These are phyloP conservation scores for Polydrusus pterygomalis DNA, from an alignment of 2,888 invertebrate genomes.

Conservation along the genomic window DNA sequence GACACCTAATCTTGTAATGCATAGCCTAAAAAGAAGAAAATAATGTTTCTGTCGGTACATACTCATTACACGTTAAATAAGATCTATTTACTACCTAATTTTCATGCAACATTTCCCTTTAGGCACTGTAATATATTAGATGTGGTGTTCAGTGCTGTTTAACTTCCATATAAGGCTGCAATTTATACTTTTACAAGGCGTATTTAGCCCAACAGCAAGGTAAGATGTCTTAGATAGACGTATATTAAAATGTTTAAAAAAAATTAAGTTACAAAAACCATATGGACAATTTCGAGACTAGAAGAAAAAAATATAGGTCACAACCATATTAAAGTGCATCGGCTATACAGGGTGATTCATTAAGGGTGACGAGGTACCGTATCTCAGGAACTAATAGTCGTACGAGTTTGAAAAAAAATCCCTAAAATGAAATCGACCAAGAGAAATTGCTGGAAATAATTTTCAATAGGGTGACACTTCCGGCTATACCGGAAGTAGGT, in stretches of 20 bases:
- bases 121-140: constrained; percentile 38
- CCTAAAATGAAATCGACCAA: too few relatives aligned
- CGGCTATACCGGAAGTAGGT: too few relatives aligned
- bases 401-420: too few relatives aligned
- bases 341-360: too few relatives aligned
- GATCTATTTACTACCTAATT: constrained; percentile 47
- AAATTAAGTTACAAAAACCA: neutral
- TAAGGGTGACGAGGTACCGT: too few relatives aligned
- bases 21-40: constrained; percentile 9
- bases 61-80: constrained; percentile 36
- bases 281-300: too few relatives aligned
- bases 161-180: constrained; percentile 40
- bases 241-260: neutral
- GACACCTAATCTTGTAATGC: neutral
- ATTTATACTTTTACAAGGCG: constrained; percentile 40
- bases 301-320: too few relatives aligned
- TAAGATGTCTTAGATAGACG: too few relatives aligned
- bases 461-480: too few relatives aligned
- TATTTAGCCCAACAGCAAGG: constrained; percentile 41
- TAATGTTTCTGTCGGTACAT: constrained; percentile 21
- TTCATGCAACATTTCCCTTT: constrained; percentile 35
- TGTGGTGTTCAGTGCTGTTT: constrained; percentile 31
- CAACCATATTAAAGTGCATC: too few relatives aligned
- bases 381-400: too few relatives aligned
- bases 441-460: too few relatives aligned